Percentiles rank a stretch among this genome's conserved stretches.
Evolutionary conservation across 2,113 vertebrate species (phyloP).

Genomic region (Nyctibius bracteatus): DNA sequence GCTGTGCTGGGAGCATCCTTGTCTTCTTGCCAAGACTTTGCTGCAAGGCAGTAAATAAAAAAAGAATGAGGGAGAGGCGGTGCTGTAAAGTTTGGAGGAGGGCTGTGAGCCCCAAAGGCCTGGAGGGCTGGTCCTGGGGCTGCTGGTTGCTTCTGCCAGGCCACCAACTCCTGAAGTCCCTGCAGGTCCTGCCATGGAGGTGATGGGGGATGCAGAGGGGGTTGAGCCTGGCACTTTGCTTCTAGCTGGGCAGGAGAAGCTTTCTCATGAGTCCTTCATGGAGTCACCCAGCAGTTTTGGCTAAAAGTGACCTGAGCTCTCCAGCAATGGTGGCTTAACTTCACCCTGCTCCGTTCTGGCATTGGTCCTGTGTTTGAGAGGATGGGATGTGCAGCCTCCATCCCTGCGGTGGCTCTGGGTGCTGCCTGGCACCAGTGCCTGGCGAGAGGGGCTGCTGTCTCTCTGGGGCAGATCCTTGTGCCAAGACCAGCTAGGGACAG

Average conservation of each 20-base stretch:
- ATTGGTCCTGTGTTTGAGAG: rapidly evolving
- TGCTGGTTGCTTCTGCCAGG: background rate
- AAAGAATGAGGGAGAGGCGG: rapidly evolving
- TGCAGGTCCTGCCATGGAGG: rapidly evolving
- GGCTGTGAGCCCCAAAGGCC: background rate
- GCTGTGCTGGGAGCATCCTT: background rate
- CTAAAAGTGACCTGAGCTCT: background rate
- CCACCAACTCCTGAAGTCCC: background rate
- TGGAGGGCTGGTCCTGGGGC: background rate
- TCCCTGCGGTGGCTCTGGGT: background rate
- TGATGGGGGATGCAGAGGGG: rapidly evolving
- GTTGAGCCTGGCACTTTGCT: background rate
- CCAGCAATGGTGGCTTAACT: background rate
- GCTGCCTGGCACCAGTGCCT: background rate
- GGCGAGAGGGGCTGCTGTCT: background rate
- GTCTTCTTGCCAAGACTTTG: background rate
- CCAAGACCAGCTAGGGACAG: rapidly evolving
- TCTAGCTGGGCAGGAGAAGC: background rate
- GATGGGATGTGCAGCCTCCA: rapidly evolving
- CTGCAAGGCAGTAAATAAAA: background rate
- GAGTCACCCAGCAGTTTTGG: background rate
- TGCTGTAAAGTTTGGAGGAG: background rate
- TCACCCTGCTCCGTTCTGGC: rapidly evolving
- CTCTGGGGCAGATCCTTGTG: background rate
- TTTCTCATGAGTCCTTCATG: background rate